phyloP scores from a whole-genome alignment of 1,140 invertebrate genomes.

The Drosophila ambigua region DNA sequence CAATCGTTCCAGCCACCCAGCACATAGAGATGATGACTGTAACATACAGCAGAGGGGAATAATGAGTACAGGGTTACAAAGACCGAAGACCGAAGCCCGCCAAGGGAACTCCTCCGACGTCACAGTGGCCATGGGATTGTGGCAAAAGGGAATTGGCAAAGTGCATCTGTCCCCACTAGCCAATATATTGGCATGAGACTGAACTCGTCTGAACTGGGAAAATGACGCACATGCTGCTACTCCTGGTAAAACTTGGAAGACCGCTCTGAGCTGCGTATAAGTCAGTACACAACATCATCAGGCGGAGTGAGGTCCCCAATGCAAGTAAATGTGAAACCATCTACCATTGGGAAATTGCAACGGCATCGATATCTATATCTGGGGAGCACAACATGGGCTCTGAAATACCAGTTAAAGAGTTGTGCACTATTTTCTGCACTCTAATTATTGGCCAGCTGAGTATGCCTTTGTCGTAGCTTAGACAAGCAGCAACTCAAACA shows the following conservation, averaged over 20 bases:
- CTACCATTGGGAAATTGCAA: too few relatives aligned
- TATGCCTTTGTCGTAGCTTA: slow-evolving; percentile 20
- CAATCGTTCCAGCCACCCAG: slow-evolving; percentile 91
- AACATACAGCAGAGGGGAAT: slow-evolving; percentile 70
- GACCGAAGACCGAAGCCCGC: slow-evolving; percentile 41
- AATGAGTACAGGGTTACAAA: slow-evolving; percentile 4
- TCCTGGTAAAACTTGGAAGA: slow-evolving; percentile 2
- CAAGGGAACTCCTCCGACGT: slow-evolving; percentile 30
- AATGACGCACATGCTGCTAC: slow-evolving; percentile 58
- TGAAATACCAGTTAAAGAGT: background rate
- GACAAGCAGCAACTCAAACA: slow-evolving; percentile 65
- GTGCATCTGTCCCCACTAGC: slow-evolving; percentile 23
- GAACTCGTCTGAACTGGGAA: slow-evolving; percentile 47
- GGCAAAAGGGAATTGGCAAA: slow-evolving; percentile 8
- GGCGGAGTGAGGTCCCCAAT: too few relatives aligned
- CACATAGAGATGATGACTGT: slow-evolving; percentile 93
- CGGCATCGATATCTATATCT: background rate
- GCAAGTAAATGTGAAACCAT: too few relatives aligned
- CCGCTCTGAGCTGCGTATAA: too few relatives aligned
- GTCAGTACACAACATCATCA: too few relatives aligned
- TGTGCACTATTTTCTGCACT: background rate
- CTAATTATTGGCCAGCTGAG: slow-evolving; percentile 4
- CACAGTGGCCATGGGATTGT: slow-evolving; percentile 3
- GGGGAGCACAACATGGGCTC: background rate
- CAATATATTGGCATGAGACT: slow-evolving; percentile 14